Evolutionary conservation across 2,888 invertebrate genomes (phyloP).

Genomic region (Ophonus ardosiacus): DNA sequence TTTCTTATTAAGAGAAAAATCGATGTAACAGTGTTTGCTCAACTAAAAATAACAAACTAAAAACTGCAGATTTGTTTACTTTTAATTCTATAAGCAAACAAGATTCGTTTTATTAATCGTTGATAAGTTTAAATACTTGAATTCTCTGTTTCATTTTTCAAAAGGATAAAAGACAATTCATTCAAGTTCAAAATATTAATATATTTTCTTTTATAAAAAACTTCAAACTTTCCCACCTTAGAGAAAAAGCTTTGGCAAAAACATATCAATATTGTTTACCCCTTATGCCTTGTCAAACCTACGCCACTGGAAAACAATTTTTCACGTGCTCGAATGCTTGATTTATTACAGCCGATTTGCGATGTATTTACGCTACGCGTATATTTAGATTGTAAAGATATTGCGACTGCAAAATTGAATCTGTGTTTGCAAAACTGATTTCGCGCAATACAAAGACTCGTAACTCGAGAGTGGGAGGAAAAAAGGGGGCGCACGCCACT

Average conservation of each 20-base stretch:
- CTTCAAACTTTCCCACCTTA: not conserved
- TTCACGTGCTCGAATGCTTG: conserved; percentile 41
- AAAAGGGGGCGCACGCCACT: not conserved
- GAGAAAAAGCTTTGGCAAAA: not conserved
- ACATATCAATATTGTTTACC: conserved; percentile 22
- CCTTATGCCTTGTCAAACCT: not conserved
- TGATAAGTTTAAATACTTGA: conserved; percentile 1
- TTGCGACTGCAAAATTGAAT: conserved; percentile 49
- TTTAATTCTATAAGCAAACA: conserved; percentile 25
- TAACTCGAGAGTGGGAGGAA: not conserved
- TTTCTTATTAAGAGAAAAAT: too few relatives aligned
- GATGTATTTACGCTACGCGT: conserved; percentile 41
- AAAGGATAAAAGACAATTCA: not conserved
- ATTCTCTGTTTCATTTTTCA: conserved; percentile 20
- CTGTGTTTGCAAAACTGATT: conserved; percentile 45
- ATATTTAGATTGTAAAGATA: conserved; percentile 52
- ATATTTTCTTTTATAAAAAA: conserved; percentile 4
- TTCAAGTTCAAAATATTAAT: conserved; percentile 29
- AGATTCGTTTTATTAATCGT: not conserved
- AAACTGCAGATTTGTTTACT: not conserved
- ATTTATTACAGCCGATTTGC: conserved; percentile 48
- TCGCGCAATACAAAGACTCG: conserved; percentile 20
- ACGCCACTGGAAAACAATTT: conserved; percentile 51
- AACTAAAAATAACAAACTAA: not conserved
- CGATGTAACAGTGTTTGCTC: too few relatives aligned